Base-by-base conservation (phyloP, 2,888 invertebrate genomes). In the Micropterix aruncella region DNA sequence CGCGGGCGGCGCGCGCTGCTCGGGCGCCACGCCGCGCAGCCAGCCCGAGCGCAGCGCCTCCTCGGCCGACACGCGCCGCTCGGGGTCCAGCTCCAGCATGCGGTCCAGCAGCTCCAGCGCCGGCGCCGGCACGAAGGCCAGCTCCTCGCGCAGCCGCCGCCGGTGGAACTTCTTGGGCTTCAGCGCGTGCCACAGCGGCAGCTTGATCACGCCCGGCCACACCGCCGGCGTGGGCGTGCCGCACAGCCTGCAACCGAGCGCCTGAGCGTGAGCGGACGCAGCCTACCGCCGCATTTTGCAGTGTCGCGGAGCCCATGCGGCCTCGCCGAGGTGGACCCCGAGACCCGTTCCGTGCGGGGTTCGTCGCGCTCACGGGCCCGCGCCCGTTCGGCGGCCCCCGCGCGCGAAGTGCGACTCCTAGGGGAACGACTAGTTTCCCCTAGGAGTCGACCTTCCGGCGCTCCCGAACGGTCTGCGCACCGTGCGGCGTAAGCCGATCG, bases 11-110 rank as follows among this genome's bases (percentile, higher is more conserved):
- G 81, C 85, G 75, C 63, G 89, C 91, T 87, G 83, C 58, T 89
- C 89, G 12, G 93, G 90, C 59, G 89, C 81, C 41, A 97, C 82
- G 61, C 86, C 84, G 66, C 83, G 86, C 44, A 99, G 70, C 96
- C 96, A 99, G 19, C 85, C 77, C 50, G 89, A 88, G 61, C 86
- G 83, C 3, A 99, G 75, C 2, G 96, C 96, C 57, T 93, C 89
- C 50, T 92, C 90, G 2, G 97, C 95, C 1, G 93, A 89, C 52
- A 96, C 91, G 51, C 99, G 72, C 57, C 83, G 85, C 40, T 85
- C 85, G 0, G 99, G 99, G 70, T 99, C 97, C 52, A 99, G 67
- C 58, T 92, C 92, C 52, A 99, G 69, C 96, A 99, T 96, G 60
- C 84, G 79, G 65, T 97, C 96, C 42, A 97, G 74, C 49, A 97